Conservation (phyloP, 2,888 invertebrate genomes). For the Iphiclides podalirius region DNA sequence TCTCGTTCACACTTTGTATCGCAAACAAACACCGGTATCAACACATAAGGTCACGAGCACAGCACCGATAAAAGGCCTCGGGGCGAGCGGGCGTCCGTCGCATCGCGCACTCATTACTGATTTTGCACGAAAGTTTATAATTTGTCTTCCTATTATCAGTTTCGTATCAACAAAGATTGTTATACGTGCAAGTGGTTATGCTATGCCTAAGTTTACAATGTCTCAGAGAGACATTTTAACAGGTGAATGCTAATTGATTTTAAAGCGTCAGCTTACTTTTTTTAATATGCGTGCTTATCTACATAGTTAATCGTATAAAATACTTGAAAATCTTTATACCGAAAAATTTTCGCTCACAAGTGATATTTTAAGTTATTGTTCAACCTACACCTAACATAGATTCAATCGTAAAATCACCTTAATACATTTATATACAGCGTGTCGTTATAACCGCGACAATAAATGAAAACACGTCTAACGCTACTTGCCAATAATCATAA, state of each 20-base stretch:
- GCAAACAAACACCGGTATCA: slow-evolving; percentile 11
- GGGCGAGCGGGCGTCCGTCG: slow-evolving; percentile 30
- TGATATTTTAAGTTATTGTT: not conserved
- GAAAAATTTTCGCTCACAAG: too few relatives aligned
- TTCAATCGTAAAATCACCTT: too few relatives aligned
- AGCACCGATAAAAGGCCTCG: slow-evolving; percentile 12
- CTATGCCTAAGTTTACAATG: slow-evolving; percentile 24
- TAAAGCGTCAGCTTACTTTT: too few relatives aligned
- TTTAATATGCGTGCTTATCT: too few relatives aligned
- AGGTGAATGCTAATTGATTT: not conserved
- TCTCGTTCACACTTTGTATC: slow-evolving; percentile 2
- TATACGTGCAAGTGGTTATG: slow-evolving; percentile 3
- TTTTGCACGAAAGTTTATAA: slow-evolving; percentile 34
- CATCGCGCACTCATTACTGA: slow-evolving; percentile 38
- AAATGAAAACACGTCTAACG: too few relatives aligned
- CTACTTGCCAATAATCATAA: too few relatives aligned
- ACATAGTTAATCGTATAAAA: too few relatives aligned
- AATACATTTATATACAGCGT: too few relatives aligned
- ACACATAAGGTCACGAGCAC: slow-evolving; percentile 22
- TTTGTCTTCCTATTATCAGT: slow-evolving; percentile 37
- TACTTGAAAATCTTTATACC: too few relatives aligned
- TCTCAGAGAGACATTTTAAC: slow-evolving; percentile 27
- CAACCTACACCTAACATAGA: too few relatives aligned
- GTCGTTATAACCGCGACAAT: too few relatives aligned
- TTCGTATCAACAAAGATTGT: slow-evolving; percentile 31